phyloP scores from a whole-genome alignment of 2,797 vertebrate genomes.

The Microctenopoma lineatum region DNA sequence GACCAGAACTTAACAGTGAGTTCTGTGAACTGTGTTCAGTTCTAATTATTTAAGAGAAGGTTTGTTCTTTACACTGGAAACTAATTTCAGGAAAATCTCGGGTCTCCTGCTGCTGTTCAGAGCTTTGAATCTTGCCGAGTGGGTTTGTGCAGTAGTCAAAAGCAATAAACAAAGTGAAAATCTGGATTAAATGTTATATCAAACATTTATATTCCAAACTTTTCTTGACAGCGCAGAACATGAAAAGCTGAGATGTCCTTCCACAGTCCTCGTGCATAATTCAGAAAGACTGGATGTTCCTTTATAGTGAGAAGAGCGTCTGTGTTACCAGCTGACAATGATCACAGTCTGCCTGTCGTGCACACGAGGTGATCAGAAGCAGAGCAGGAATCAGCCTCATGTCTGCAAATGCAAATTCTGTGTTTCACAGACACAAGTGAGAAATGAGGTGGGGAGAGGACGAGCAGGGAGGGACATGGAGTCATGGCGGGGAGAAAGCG shows the following conservation, averaged over 20 bases:
- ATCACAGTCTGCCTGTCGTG: slow-evolving; percentile 54
- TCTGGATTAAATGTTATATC: background rate
- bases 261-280: slow-evolving; percentile 47
- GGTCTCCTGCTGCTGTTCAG: too few species aligned
- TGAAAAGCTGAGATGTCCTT: slow-evolving; percentile 18
- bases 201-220: background rate
- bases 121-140: too few species aligned
- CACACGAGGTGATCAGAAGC: slow-evolving; percentile 30
- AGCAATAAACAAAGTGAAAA: too few species aligned
- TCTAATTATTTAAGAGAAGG: too few species aligned
- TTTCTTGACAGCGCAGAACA: background rate
- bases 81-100: too few species aligned
- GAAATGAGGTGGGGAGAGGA: background rate
- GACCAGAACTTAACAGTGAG: too few species aligned
- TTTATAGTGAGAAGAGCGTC: slow-evolving; percentile 47
- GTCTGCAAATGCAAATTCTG: slow-evolving; percentile 40
- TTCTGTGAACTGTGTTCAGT: too few species aligned
- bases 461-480: background rate
- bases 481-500: background rate
- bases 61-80: too few species aligned
- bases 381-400: slow-evolving; percentile 28
- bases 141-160: too few species aligned
- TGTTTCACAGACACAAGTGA: slow-evolving; percentile 32
- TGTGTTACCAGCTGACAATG: slow-evolving; percentile 56
- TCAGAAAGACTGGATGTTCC: slow-evolving; percentile 56